Evolutionary conservation across 2,797 vertebrate species (phyloP), one percentile per base, ranked within the genome.

Genomic region (Thripadectes ignobilis): DNA sequence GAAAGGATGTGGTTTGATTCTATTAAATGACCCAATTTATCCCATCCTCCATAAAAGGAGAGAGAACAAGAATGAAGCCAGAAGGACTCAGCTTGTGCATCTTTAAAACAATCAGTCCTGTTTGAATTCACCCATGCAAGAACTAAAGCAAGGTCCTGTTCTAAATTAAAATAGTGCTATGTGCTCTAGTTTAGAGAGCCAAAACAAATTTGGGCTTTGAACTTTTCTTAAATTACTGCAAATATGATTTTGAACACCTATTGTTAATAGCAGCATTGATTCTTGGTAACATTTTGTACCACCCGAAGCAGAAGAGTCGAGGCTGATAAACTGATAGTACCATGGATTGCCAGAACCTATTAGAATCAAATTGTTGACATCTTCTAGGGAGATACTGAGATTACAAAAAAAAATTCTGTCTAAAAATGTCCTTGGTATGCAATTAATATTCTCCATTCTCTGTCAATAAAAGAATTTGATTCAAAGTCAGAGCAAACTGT

Each of bases 201-300:
- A 95, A 92, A 92, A 69, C 68, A 90, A 96, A 87, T 45, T 58
- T 57, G 20, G 32, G 54, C 54, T 94, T 92, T 86, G 58, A 91
- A 63, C 45, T 78, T 72, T 59, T 45, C 57, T 79, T n/a, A 81
- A 86, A 79, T 38, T 52, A 43, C 59, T 74, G 51, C 52, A 63
- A 79, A n/a, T 46, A 76, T 57, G 18, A 48, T 45, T 95, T 43
- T 74, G 71, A 89, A 74, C 80, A 92, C 52, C 83, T 92, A 82
- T 82, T 93, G 61, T 69, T 85, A 92, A 82, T 16, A 76, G 24
- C 16, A 48, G 49, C 6, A 0, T 58, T 79, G 48, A 72, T 88
- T 91, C 75, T 92, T 62, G 39, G 59, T 61, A 77, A 82, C 57
- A 51, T 79, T 86, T 90, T 88, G 63, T 93, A 69, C 55, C 59